Conservation (phyloP, 2,888 invertebrate genomes). For the Metallyticus violacea region DNA sequence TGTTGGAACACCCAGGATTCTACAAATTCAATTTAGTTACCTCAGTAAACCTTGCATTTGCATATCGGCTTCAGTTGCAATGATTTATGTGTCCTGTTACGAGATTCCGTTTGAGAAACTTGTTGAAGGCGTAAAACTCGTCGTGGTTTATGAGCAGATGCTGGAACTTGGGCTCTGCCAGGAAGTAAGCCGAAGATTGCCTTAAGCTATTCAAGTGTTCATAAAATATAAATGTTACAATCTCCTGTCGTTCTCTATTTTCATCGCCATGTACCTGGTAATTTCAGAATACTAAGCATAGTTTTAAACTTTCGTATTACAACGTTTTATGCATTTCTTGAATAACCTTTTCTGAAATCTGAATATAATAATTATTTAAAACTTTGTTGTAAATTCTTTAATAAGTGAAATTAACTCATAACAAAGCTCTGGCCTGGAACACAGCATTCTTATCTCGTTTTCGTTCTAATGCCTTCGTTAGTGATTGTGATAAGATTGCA, state of each 20-base stretch:
- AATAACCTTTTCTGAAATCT: too few species aligned
- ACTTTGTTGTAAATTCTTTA: too few species aligned
- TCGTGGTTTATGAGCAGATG: neutral
- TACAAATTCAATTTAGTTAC: neutral
- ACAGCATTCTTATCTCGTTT: too few species aligned
- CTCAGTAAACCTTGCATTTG: neutral
- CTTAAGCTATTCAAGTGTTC: neutral
- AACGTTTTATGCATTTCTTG: too few species aligned
- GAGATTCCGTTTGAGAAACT: neutral
- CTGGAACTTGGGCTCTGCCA: too few species aligned
- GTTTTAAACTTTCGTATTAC: too few species aligned
- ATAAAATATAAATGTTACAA: neutral
- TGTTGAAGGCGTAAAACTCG: neutral
- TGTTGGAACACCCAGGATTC: neutral
- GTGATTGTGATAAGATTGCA: too few species aligned
- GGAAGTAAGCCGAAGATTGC: neutral
- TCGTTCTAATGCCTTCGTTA: too few species aligned
- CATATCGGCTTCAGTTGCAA: neutral
- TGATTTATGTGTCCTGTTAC: neutral
- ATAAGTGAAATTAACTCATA: too few species aligned
- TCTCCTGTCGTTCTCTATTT: neutral
- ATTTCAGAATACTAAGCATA: too few species aligned
- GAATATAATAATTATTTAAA: too few species aligned
- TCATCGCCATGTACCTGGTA: neutral
- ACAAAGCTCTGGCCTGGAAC: too few species aligned